Evolutionary conservation across 2,797 vertebrate species (phyloP).

Genomic region (Vespertilio murinus): DNA sequence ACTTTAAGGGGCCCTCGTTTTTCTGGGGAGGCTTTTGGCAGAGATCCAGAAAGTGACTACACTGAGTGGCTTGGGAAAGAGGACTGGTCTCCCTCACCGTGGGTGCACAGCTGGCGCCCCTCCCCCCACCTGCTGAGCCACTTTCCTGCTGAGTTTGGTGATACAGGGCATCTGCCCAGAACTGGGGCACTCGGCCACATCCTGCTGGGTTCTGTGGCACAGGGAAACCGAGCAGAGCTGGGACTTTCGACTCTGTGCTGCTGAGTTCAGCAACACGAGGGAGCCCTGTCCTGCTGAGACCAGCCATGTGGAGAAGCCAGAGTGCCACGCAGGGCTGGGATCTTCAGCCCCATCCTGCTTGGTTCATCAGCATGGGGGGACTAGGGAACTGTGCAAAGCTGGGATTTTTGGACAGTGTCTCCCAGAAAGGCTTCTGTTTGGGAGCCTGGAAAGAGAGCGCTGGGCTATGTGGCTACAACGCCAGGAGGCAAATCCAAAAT

Average conservation of each 20-base stretch:
- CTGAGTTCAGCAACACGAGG: neutral
- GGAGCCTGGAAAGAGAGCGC: neutral
- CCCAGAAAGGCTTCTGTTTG: neutral
- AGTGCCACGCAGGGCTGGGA: neutral
- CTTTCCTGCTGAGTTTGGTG: neutral
- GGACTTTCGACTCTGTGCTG: neutral
- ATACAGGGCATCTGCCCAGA: neutral
- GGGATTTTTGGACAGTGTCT: neutral
- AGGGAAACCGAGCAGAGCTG: neutral
- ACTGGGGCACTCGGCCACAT: neutral
- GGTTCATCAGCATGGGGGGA: neutral
- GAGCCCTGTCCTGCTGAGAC: neutral
- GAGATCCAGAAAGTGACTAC: neutral
- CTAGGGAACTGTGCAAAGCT: neutral
- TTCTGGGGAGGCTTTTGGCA: neutral
- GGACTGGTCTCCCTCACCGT: neutral
- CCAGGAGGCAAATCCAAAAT: neutral
- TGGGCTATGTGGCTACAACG: neutral
- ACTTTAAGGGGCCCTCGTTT: neutral
- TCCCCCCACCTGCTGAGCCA: neutral
- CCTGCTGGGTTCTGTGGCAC: neutral
- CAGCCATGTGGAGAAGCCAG: neutral
- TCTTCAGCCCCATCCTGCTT: neutral
- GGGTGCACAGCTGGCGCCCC: neutral
- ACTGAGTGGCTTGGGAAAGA: neutral